A percentile compares a stretch with the other conserved stretches of the same genome.
phyloP scores from a whole-genome alignment of 2,888 invertebrate species.

The Andrena minutula region DNA sequence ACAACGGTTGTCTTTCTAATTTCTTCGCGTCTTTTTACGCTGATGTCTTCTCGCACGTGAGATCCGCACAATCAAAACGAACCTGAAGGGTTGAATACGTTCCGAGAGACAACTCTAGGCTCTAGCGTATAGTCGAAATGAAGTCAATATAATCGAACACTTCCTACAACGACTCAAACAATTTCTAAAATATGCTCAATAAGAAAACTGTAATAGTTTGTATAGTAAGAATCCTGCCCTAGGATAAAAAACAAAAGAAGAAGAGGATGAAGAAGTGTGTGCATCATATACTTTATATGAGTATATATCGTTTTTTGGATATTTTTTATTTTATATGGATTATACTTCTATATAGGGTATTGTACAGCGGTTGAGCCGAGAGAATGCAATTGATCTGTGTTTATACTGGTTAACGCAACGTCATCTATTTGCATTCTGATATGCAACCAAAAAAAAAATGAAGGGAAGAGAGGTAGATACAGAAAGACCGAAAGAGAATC shows the following conservation, averaged over 20 bases:
- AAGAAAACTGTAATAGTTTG: slow-evolving; percentile 80
- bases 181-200: slow-evolving; percentile 84
- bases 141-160: slow-evolving; percentile 81
- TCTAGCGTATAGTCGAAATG: slow-evolving; percentile 81
- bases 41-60: slow-evolving; percentile 51
- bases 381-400: slow-evolving; percentile 65
- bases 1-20: slow-evolving; percentile 50
- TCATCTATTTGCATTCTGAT: slow-evolving; percentile 63
- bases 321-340: slow-evolving; percentile 80
- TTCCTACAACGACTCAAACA: slow-evolving; percentile 83
- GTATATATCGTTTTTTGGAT: slow-evolving; percentile 80
- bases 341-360: slow-evolving; percentile 79
- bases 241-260: slow-evolving; percentile 65
- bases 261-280: slow-evolving; percentile 60
- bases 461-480: neutral
- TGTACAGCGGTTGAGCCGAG: slow-evolving; percentile 65
- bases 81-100: slow-evolving; percentile 43
- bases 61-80: slow-evolving; percentile 46
- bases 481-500: slow-evolving; percentile 7
- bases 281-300: slow-evolving; percentile 79
- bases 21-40: slow-evolving; percentile 42
- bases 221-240: slow-evolving; percentile 82
- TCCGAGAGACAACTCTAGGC: slow-evolving; percentile 57
- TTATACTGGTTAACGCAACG: slow-evolving; percentile 61
- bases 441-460: slow-evolving; percentile 57